Evolutionary conservation across 2,113 vertebrate genomes (phyloP), one percentile per base, ranked within the genome.

Genomic region (Aspidoscelis tigris): DNA sequence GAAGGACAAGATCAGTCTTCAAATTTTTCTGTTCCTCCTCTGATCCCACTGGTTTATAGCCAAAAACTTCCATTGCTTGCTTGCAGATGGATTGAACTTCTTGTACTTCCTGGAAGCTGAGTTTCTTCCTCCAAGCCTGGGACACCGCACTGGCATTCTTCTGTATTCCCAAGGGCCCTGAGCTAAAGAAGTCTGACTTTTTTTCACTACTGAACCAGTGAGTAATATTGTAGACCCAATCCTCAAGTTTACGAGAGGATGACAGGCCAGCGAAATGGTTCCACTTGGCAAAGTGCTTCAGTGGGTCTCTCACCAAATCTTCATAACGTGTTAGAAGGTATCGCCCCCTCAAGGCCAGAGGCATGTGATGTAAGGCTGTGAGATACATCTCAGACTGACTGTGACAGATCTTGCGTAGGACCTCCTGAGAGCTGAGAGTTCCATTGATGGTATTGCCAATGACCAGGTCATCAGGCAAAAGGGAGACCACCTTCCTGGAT

Each of bases 251-350:
- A 41, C 14, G 64, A 39, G 50, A 53, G 26, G 66, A 43, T 1
- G 72, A 66, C 33, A 86, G 14, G 50, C 53, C 61, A 2, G 78
- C 68, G 74, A 88, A 86, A 11, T 21, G 26, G 74, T 81, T 78
- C 43, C 73, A 58, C 78, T 65, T n/a, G 1, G 50, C 39, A 39
- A 71, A 44, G 11, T 76, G 71, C 39, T 24, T 33, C 39, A 70
- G 26, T 1, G 84, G 79, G 22, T 73, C 47, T 20, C 21, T 33
- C 64, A 74, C 87, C n/a, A 87, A 61, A 26, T 74, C 84, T 78
- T 79, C 85, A 9, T 83, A 87, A 33, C 70, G 61, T n/a, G 81
- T 55, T 4, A 83, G 44, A 44, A 79, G 75, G 71, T 86, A 86
- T 11, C 66, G 71, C 26, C 5, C 39, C 3, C 70, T 43, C 74